These are phyloP conservation scores for Amiota mariae DNA, from an alignment of 2,888 invertebrate species.

Conservation along the genomic window DNA sequence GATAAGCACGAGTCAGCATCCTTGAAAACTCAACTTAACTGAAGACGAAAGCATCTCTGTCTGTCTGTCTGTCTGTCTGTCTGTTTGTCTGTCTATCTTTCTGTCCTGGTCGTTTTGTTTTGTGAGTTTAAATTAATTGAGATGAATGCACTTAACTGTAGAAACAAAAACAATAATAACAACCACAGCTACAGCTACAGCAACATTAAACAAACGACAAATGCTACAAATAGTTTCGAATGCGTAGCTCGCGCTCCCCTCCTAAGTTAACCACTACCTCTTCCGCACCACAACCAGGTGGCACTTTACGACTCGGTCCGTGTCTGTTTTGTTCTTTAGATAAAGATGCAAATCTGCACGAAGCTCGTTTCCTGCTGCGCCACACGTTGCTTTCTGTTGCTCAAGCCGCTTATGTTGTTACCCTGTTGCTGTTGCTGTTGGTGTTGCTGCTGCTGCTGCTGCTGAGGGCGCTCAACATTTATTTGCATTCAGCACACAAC, in stretches of 20 bases:
- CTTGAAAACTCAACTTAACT: not conserved
- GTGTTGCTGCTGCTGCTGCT: conserved; percentile 35
- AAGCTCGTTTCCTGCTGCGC: conserved; percentile 65
- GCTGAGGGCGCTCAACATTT: conserved; percentile 61
- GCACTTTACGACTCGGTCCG: not conserved
- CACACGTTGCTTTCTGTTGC: too few relatives aligned
- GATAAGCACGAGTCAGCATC: conserved; percentile 1
- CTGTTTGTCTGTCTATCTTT: not conserved
- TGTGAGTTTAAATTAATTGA: conserved; percentile 59
- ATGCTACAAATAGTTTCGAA: conserved; percentile 24
- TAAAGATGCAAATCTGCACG: conserved; percentile 66
- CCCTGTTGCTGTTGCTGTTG: too few relatives aligned
- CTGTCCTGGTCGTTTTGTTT: not conserved
- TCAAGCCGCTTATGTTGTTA: too few relatives aligned
- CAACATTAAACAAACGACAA: conserved; percentile 11
- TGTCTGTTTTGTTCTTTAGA: conserved; percentile 50
- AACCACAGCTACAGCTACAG: not conserved
- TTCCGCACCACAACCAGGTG: not conserved
- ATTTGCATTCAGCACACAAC: conserved; percentile 64
- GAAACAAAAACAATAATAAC: conserved; percentile 42
- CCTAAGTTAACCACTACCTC: not conserved
- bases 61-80: not conserved
- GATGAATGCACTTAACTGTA: conserved; percentile 63
- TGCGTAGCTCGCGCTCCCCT: conserved; percentile 1
- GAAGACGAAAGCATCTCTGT: not conserved